Evolutionary conservation across 2,113 vertebrate genomes (phyloP).

Genomic region (Clarias batrachus): DNA sequence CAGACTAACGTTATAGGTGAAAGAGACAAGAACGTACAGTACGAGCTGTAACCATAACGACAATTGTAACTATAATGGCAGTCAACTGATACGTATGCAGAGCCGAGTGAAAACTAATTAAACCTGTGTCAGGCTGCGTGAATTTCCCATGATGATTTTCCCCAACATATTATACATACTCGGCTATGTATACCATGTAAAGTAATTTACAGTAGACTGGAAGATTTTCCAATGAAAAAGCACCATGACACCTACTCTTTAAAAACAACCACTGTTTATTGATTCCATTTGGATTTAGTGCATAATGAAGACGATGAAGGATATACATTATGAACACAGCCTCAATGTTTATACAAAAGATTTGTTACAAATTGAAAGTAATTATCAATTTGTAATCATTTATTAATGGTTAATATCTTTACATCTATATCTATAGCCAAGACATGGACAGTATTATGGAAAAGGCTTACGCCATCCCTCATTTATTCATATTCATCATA

Average conservation of each 20-base stretch:
- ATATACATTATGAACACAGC: not conserved
- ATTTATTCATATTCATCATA: too few species aligned
- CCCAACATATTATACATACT: not conserved
- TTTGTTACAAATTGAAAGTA: not conserved
- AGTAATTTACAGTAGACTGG: not conserved
- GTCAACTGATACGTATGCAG: not conserved
- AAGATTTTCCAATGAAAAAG: not conserved
- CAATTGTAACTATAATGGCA: not conserved
- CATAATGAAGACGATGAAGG: not conserved
- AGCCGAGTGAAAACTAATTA: not conserved
- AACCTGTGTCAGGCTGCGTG: not conserved
- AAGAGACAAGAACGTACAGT: not conserved
- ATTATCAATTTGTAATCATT: too few species aligned
- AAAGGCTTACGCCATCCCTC: too few species aligned
- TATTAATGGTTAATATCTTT: not conserved
- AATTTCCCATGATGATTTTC: conserved; percentile 1
- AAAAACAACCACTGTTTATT: not conserved
- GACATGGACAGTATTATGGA: too few species aligned
- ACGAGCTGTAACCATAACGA: conserved; percentile 3
- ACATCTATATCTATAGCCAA: not conserved
- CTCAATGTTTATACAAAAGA: not conserved
- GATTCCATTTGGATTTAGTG: not conserved
- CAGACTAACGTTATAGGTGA: not conserved
- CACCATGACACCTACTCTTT: not conserved
- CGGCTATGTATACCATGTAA: too few species aligned